phyloP scores from a whole-genome alignment of 2,113 vertebrate genomes.

The Notechis scutatus region DNA sequence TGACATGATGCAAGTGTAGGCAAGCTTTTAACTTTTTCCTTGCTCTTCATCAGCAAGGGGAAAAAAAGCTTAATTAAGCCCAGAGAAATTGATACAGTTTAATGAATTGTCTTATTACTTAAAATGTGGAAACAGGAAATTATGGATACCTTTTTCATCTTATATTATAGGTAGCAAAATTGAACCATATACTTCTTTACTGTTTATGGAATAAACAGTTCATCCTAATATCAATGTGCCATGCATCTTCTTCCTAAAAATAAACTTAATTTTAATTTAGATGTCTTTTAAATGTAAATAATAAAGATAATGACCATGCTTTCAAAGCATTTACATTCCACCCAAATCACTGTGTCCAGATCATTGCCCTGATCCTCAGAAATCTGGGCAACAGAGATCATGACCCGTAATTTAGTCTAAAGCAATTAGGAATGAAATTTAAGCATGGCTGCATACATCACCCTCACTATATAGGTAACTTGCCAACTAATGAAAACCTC shows the following conservation, averaged over 20 bases:
- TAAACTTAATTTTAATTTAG: neutral
- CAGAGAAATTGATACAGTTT: neutral
- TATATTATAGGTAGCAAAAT: rapidly evolving
- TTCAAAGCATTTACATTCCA: neutral
- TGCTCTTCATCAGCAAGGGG: neutral
- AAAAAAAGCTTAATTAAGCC: neutral
- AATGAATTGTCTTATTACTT: neutral
- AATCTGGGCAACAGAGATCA: neutral
- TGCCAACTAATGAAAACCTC: neutral
- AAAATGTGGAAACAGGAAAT: neutral
- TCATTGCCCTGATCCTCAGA: neutral
- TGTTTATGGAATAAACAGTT: neutral
- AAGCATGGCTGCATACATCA: neutral
- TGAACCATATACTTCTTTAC: neutral
- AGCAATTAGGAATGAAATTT: neutral
- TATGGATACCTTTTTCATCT: neutral
- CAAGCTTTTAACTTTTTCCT: neutral
- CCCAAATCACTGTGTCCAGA: neutral
- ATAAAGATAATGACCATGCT: neutral
- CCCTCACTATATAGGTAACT: neutral
- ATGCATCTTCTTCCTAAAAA: neutral
- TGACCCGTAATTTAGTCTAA: neutral
- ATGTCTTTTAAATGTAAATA: neutral
- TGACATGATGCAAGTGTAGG: neutral
- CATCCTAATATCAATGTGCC: neutral